These are phyloP conservation scores for Hydractinia symbiolongicarpus DNA, from an alignment of 30 jellyfish, hydroid and myxozoan species.

Conservation along the genomic window DNA sequence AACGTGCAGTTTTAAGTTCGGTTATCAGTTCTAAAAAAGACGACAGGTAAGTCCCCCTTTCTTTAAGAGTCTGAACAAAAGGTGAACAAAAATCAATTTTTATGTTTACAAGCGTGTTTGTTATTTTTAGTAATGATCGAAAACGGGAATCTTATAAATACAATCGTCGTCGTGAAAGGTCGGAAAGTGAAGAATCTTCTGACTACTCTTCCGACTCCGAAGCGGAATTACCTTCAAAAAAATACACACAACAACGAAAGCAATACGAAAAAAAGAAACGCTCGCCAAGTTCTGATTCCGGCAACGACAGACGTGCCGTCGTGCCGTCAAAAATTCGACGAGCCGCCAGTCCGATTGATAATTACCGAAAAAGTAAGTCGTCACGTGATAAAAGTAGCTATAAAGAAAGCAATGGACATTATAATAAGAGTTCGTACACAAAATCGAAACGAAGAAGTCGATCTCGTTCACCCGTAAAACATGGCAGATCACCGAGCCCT, in stretches of 20 bases:
- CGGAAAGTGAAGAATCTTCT: conserved; percentile 32
- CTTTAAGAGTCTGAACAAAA: no score
- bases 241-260: conserved; percentile 27
- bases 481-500: conserved; percentile 24
- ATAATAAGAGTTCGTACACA: conserved; percentile 42
- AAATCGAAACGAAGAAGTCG: conserved; percentile 34
- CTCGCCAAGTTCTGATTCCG: conserved; percentile 22
- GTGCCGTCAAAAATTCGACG: conserved; percentile 50
- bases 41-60: not conserved
- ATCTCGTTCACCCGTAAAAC: conserved; percentile 41
- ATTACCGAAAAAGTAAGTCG: conserved; percentile 3
- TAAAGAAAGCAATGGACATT: conserved; percentile 61
- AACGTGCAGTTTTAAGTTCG: conserved; percentile 15
- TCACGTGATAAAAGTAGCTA: not conserved
- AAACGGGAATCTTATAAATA: not conserved
- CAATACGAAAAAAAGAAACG: conserved; percentile 24
- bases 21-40: conserved; percentile 10
- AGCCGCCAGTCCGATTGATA: conserved; percentile 24
- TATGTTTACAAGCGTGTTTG: no score
- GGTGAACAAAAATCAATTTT: no score
- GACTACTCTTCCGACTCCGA: conserved; percentile 47
- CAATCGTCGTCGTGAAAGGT: not conserved
- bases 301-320: conserved; percentile 51
- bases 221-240: conserved; percentile 57
- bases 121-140: not conserved